phyloP scores from a whole-genome alignment of 2,888 invertebrate genomes.

The Amphipyra berbera region DNA sequence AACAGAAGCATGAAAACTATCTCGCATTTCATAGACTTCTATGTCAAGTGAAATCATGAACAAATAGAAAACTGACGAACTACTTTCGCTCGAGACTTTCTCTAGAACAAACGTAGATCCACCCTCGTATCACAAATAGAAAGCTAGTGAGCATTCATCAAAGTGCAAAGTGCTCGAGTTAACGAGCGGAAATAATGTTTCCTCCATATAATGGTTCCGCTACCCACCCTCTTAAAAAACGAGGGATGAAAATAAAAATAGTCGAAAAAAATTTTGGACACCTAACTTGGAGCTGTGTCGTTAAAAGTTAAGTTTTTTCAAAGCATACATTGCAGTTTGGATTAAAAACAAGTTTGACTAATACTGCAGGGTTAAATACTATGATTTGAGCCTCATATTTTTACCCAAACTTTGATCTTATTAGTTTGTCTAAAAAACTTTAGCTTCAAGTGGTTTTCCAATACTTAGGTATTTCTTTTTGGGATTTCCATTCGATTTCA shows the following conservation, averaged over 20 bases:
- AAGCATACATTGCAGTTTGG: slow-evolving; percentile 3
- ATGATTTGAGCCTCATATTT: not conserved
- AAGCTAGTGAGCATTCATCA: slow-evolving; percentile 85
- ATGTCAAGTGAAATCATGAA: slow-evolving; percentile 49
- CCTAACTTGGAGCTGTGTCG: slow-evolving; percentile 49
- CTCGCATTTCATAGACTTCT: slow-evolving; percentile 34
- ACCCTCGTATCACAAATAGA: slow-evolving; percentile 72
- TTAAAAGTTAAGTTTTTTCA: slow-evolving; percentile 52
- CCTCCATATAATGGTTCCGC: slow-evolving; percentile 86
- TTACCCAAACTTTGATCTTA: not conserved
- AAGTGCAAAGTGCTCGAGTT: slow-evolving; percentile 84
- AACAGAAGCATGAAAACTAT: slow-evolving; percentile 42
- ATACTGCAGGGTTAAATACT: not conserved
- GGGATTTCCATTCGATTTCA: too few species aligned
- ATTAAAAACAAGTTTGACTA: slow-evolving; percentile 12
- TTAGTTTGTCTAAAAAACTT: not conserved
- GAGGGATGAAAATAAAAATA: slow-evolving; percentile 74
- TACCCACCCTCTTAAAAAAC: slow-evolving; percentile 67
- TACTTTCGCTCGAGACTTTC: slow-evolving; percentile 50
- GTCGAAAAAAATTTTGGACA: slow-evolving; percentile 74
- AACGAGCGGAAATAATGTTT: slow-evolving; percentile 88
- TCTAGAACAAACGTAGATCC: slow-evolving; percentile 61
- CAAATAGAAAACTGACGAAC: slow-evolving; percentile 51
- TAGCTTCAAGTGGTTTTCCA: not conserved
- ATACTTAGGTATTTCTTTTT: not conserved